phyloP scores from a whole-genome alignment of 2,113 vertebrate species.

The Cnemophilus loriae region DNA sequence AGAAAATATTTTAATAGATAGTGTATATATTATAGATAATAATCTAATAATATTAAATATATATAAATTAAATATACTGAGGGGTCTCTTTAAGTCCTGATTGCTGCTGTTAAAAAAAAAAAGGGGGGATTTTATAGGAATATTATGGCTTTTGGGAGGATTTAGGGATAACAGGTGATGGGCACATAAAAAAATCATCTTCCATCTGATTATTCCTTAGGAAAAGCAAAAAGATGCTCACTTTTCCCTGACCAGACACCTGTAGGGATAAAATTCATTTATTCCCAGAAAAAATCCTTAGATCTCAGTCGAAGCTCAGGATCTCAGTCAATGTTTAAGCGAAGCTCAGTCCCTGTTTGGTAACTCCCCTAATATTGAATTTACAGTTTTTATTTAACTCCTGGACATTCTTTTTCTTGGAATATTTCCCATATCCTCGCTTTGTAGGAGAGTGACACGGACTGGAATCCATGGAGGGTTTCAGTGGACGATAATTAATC shows the following conservation, averaged over 20 bases:
- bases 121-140: neutral
- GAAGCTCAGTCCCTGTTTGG: neutral
- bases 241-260: neutral
- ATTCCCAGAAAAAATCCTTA: neutral
- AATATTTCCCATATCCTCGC: neutral
- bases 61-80: neutral
- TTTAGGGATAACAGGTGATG: neutral
- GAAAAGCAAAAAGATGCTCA: neutral
- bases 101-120: neutral
- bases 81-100: neutral
- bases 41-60: neutral
- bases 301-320: neutral
- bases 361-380: neutral
- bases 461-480: neutral
- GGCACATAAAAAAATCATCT: neutral
- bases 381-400: neutral
- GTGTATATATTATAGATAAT: no score
- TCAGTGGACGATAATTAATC: neutral
- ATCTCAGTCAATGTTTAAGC: neutral
- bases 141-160: neutral
- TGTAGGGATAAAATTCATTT: neutral
- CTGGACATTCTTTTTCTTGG: neutral
- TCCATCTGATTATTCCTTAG: neutral
- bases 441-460: accelerated
- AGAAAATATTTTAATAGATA: no score